Conservation (phyloP, 1,140 invertebrate genomes). For the Plodia interpunctella region DNA sequence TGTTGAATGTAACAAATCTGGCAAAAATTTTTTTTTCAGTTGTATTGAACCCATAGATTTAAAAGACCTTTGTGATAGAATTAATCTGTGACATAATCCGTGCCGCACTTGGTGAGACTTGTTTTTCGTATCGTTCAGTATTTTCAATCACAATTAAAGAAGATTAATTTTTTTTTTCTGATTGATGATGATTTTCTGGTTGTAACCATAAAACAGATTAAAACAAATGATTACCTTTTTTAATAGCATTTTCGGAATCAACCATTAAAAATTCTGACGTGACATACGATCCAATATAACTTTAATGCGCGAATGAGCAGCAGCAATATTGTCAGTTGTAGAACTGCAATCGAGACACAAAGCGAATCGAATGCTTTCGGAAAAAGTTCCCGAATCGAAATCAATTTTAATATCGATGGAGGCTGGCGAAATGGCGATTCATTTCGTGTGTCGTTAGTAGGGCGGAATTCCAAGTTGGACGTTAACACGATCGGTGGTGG, state of each 20-base stretch:
- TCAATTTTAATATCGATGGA: constrained; percentile 37
- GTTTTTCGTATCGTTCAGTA: too few relatives aligned
- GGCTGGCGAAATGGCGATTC: constrained; percentile 21
- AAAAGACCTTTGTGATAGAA: too few relatives aligned
- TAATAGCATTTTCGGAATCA: background rate
- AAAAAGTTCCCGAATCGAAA: constrained; percentile 18
- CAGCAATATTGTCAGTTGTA: constrained; percentile 11
- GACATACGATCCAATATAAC: constrained; percentile 2
- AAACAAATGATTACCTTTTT: background rate
- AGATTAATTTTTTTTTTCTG: too few relatives aligned
- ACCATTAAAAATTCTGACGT: background rate
- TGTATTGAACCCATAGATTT: too few relatives aligned
- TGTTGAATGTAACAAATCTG: too few relatives aligned
- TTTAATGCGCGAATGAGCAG: background rate
- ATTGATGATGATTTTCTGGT: too few relatives aligned
- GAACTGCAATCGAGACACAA: constrained; percentile 1
- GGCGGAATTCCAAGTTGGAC: constrained; percentile 7
- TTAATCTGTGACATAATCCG: too few relatives aligned
- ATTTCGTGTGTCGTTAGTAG: constrained; percentile 29
- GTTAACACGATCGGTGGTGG: background rate
- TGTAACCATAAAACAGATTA: background rate
- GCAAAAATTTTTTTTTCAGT: too few relatives aligned
- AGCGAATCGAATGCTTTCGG: background rate
- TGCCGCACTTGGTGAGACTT: too few relatives aligned
- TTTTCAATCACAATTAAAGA: too few relatives aligned